Evolutionary conservation across 2,888 invertebrate genomes (phyloP).

Genomic region (Habrosyne pyritoides): DNA sequence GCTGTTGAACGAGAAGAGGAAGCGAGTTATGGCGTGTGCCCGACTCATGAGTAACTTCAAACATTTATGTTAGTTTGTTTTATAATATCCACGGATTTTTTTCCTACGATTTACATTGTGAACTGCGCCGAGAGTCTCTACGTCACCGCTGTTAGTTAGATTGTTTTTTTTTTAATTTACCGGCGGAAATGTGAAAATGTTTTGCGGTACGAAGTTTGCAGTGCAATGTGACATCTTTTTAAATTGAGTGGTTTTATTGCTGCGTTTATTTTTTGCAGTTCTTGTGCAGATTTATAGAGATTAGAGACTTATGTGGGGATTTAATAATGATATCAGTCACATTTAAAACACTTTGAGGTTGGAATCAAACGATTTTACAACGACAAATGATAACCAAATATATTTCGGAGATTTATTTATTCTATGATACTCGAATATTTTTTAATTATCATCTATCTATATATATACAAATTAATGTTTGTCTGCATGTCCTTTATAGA

Average conservation of each 20-base stretch:
- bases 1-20: slow-evolving; percentile 56
- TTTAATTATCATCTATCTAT: too few species aligned
- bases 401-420: too few species aligned
- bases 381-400: too few species aligned
- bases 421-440: too few species aligned
- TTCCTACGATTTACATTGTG: slow-evolving; percentile 46
- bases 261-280: not conserved
- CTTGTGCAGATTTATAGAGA: not conserved
- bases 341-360: too few species aligned
- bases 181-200: slow-evolving; percentile 10
- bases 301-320: not conserved
- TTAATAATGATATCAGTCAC: too few species aligned
- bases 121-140: slow-evolving; percentile 15
- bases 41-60: slow-evolving; percentile 69
- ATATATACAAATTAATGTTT: too few species aligned
- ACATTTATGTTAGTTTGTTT: slow-evolving; percentile 69
- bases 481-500: too few species aligned
- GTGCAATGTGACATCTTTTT: not conserved
- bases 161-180: slow-evolving; percentile 24
- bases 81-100: slow-evolving; percentile 65
- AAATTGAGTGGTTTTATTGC: not conserved
- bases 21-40: slow-evolving; percentile 68
- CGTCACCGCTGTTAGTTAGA: slow-evolving; percentile 17
- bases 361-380: too few species aligned
- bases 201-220: slow-evolving; percentile 8